A percentile compares a stretch with the other conserved stretches of the same genome.
These are phyloP conservation scores for Drosophila gunungcola DNA, from an alignment of 1,140 invertebrate species.

Conservation along the genomic window DNA sequence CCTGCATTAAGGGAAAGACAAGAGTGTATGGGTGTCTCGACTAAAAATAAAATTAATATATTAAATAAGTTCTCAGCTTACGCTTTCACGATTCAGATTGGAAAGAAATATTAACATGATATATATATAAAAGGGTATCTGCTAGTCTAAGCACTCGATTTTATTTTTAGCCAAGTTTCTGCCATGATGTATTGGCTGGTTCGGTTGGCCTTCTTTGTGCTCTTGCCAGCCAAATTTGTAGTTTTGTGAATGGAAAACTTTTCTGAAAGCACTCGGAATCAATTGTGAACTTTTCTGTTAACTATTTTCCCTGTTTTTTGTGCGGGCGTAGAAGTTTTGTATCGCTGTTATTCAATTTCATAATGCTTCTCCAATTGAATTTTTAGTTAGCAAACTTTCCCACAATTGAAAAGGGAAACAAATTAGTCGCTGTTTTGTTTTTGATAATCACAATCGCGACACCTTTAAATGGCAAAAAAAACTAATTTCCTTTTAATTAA, in stretches of 20 bases:
- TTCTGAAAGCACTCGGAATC: conserved; percentile 42
- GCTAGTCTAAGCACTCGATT: neutral
- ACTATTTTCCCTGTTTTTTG: conserved; percentile 17
- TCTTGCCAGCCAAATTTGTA: conserved; percentile 19
- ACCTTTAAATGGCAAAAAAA: conserved; percentile 17
- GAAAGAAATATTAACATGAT: too few relatives aligned
- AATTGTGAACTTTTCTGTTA: conserved; percentile 51
- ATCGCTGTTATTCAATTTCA: conserved; percentile 22
- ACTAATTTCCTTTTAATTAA: conserved; percentile 36
- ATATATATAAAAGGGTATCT: neutral
- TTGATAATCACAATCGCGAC: conserved; percentile 12
- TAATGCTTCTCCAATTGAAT: conserved; percentile 32
- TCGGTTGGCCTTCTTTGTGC: conserved; percentile 16
- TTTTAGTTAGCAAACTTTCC: conserved; percentile 23
- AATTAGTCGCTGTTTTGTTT: neutral
- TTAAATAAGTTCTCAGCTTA: neutral
- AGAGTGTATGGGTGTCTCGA: neutral
- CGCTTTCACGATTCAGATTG: too few relatives aligned
- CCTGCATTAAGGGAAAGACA: neutral
- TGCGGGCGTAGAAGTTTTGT: conserved; percentile 15
- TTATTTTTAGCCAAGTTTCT: neutral
- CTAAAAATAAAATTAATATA: neutral
- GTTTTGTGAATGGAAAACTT: conserved; percentile 49
- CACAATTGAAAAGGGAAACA: neutral
- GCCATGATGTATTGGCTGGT: conserved; percentile 36